phyloP scores from a whole-genome alignment of 2,888 invertebrate genomes.

The Ornithoptera priamus region DNA sequence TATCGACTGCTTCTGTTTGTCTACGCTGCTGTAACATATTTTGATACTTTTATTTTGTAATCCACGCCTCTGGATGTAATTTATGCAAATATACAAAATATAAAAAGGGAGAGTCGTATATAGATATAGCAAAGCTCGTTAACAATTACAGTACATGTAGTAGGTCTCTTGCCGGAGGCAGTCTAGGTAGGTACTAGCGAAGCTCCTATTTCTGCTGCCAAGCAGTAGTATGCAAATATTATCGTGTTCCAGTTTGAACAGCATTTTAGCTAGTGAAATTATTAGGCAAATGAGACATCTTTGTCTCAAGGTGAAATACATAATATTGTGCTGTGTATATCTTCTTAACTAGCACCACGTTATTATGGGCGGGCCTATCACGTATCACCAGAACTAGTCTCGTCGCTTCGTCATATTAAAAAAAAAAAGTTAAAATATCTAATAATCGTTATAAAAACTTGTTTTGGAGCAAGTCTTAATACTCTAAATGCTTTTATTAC shows the following conservation, averaged over 20 bases:
- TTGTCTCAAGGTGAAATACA: too few species aligned
- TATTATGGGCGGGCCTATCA: too few species aligned
- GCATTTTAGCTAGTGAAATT: too few species aligned
- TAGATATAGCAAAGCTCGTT: constrained; percentile 14
- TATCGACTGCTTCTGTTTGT: constrained; percentile 71
- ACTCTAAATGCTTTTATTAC: constrained; percentile 52
- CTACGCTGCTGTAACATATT: constrained; percentile 40
- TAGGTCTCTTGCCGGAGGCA: too few species aligned
- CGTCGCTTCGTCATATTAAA: constrained; percentile 39
- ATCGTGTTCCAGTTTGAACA: too few species aligned
- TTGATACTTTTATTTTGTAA: constrained; percentile 57
- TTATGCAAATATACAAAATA: constrained; percentile 32
- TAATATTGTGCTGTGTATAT: too few species aligned
- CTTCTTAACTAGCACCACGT: too few species aligned
- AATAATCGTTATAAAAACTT: constrained; percentile 37
- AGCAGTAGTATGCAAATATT: too few species aligned
- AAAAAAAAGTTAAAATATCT: constrained; percentile 44
- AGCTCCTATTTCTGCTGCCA: too few species aligned
- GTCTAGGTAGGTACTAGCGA: too few species aligned
- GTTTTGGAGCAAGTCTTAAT: constrained; percentile 40
- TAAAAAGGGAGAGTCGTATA: constrained; percentile 23
- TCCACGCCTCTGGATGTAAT: constrained; percentile 1
- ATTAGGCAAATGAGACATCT: too few species aligned
- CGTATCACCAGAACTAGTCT: too few species aligned
- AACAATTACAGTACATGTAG: constrained; percentile 13